These are phyloP conservation scores for Picathartes gymnocephalus DNA, from an alignment of 2,113 vertebrate species.

Conservation along the genomic window DNA sequence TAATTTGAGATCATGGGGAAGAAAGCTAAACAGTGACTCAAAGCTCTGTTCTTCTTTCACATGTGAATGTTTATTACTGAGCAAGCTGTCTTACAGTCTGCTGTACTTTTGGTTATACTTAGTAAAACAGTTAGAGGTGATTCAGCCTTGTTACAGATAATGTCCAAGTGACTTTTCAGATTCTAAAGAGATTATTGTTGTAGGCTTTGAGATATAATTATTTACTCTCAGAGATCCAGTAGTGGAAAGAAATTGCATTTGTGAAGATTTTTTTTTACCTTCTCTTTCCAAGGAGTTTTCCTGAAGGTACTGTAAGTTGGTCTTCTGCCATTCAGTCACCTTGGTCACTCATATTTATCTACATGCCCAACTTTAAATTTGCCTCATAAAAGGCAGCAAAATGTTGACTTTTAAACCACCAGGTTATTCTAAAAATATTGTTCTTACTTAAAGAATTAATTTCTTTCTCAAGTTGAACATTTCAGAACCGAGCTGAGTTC, in stretches of 20 bases:
- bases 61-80: background rate
- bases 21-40: conserved; percentile 8
- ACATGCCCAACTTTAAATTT: background rate
- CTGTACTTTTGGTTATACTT: conserved; percentile 3
- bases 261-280: background rate
- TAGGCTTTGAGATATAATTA: background rate
- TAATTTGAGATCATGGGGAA: background rate
- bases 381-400: background rate
- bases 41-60: background rate
- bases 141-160: conserved; percentile 49
- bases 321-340: background rate
- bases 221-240: background rate
- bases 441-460: background rate
- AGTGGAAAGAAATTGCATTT: background rate
- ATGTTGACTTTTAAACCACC: background rate
- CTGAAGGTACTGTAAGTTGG: background rate
- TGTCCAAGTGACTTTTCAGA: conserved; percentile 49
- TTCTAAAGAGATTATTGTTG: conserved; percentile 16
- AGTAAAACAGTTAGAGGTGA: conserved; percentile 62
- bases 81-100: background rate
- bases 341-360: background rate
- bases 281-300: background rate
- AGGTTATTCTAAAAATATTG: background rate
- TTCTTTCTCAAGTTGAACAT: background rate
- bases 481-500: background rate